Percentiles rank a stretch among this genome's conserved stretches.
These are phyloP conservation scores for Halictus quadricinctus DNA, from an alignment of 2,888 invertebrate species.

Conservation along the genomic window DNA sequence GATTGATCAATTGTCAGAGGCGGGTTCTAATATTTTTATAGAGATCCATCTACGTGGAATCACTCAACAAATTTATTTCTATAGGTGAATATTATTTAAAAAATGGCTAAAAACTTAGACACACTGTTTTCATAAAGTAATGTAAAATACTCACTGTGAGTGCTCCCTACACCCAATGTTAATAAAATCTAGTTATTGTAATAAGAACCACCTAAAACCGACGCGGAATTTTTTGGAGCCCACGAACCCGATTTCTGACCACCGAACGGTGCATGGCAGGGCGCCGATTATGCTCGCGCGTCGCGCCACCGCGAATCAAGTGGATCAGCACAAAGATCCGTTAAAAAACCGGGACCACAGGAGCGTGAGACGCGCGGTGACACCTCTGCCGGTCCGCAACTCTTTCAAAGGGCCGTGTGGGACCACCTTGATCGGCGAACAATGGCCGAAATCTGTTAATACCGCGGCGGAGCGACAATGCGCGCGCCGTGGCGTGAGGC, in stretches of 20 bases:
- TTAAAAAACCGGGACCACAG: conserved; percentile 42
- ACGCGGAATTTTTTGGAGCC: neutral
- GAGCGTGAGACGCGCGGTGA: conserved; percentile 73
- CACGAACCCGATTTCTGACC: neutral
- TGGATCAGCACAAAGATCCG: neutral
- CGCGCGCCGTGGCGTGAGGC: conserved; percentile 76
- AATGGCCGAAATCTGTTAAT: conserved; percentile 79
- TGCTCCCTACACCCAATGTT: too few species aligned
- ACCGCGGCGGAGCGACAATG: conserved; percentile 75
- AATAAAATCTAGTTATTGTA: neutral
- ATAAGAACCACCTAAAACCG: neutral
- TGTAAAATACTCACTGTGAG: too few species aligned
- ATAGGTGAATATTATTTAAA: too few species aligned
- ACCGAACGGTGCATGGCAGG: neutral
- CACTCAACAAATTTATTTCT: too few species aligned
- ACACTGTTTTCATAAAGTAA: too few species aligned
- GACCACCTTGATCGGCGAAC: conserved; percentile 67
- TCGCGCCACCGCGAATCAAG: neutral
- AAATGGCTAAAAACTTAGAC: too few species aligned
- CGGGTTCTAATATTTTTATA: too few species aligned
- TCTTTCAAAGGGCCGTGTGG: conserved; percentile 66
- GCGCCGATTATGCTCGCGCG: neutral
- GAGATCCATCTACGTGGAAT: too few species aligned
- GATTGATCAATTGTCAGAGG: too few species aligned
- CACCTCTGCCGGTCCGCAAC: conserved; percentile 67